phyloP scores from a whole-genome alignment of 1,140 invertebrate species.

The Pararge aegeria region DNA sequence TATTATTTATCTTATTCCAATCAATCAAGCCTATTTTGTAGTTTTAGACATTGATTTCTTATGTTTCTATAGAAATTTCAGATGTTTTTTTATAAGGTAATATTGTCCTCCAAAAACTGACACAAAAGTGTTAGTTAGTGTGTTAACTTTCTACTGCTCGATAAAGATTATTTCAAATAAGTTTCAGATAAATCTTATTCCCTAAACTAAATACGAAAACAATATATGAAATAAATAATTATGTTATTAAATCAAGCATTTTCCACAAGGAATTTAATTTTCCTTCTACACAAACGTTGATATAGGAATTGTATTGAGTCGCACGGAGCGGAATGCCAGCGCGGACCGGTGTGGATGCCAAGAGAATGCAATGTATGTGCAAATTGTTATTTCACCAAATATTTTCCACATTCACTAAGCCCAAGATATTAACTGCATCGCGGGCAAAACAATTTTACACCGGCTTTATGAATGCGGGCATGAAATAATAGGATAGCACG shows the following conservation, averaged over 20 bases:
- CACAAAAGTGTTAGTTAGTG: too few species aligned
- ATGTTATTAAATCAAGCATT: conserved; percentile 5
- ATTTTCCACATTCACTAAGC: conserved; percentile 44
- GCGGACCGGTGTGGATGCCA: conserved; percentile 27
- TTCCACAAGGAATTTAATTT: conserved; percentile 34
- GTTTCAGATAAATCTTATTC: too few species aligned
- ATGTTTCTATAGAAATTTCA: too few species aligned
- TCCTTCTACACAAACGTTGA: conserved; percentile 30
- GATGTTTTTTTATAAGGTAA: too few species aligned
- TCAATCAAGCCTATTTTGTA: too few species aligned
- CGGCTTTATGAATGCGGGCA: not conserved
- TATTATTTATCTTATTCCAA: too few species aligned
- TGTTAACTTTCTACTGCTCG: too few species aligned
- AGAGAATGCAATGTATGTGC: conserved; percentile 47
- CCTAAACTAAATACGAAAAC: too few species aligned
- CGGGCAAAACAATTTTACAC: conserved; percentile 10
- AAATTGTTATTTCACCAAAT: conserved; percentile 52
- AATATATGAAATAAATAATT: not conserved
- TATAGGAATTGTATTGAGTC: conserved; percentile 34
- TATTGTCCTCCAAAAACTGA: too few species aligned
- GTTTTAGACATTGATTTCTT: too few species aligned
- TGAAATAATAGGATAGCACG: not conserved
- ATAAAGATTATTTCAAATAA: too few species aligned
- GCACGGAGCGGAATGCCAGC: conserved; percentile 19
- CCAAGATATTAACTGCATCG: conserved; percentile 35